phyloP scores from a whole-genome alignment of 1,140 invertebrate genomes.

The Drosophila mauritiana region DNA sequence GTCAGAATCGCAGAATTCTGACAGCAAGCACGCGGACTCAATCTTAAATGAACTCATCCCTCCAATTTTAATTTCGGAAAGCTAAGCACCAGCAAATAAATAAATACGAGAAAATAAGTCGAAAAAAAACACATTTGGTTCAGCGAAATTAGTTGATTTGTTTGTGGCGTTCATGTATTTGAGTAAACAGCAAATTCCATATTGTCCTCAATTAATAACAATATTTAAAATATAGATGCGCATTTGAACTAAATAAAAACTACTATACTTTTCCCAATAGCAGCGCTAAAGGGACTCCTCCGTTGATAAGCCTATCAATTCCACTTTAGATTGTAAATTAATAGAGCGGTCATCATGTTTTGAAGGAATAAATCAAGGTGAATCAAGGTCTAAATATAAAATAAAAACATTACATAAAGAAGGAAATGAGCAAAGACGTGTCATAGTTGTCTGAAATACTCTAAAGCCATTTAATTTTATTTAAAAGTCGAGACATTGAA shows the following conservation, averaged over 20 bases:
- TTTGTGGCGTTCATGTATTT: slow-evolving; percentile 24
- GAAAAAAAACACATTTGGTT: slow-evolving; percentile 9
- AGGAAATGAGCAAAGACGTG: neutral
- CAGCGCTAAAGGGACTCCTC: neutral
- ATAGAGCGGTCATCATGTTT: neutral
- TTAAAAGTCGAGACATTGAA: too few relatives aligned
- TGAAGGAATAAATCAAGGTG: neutral
- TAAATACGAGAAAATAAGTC: slow-evolving; percentile 9
- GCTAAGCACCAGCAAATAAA: slow-evolving; percentile 13
- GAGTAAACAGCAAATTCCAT: slow-evolving; percentile 70
- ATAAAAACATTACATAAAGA: neutral
- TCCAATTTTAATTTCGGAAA: slow-evolving; percentile 28
- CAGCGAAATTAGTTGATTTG: slow-evolving; percentile 43
- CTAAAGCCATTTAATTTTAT: neutral
- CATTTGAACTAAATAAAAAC: neutral
- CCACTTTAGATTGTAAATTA: slow-evolving; percentile 1
- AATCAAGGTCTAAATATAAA: neutral
- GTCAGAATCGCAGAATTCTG: slow-evolving; percentile 54
- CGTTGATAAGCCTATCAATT: slow-evolving; percentile 1
- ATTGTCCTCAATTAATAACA: slow-evolving; percentile 79
- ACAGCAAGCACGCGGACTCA: slow-evolving; percentile 67
- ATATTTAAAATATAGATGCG: slow-evolving; percentile 20
- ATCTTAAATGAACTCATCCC: slow-evolving; percentile 37
- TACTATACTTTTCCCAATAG: neutral
- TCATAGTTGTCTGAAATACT: neutral